Evolutionary conservation across 1,140 invertebrate species (phyloP).

Genomic region (Ceratosolen solmsi): DNA sequence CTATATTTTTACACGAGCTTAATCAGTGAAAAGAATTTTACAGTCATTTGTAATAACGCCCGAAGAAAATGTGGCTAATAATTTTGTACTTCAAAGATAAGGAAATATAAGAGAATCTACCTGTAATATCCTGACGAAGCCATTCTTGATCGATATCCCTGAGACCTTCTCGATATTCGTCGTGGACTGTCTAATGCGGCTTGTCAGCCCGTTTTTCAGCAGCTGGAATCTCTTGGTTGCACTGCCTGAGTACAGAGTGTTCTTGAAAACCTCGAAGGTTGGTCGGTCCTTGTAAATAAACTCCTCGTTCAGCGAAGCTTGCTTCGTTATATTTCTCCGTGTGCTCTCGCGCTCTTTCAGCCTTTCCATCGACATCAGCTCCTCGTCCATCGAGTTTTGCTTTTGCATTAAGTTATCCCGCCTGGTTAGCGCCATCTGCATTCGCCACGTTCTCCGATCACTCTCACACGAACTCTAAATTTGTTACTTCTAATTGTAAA

Average conservation of each 20-base stretch:
- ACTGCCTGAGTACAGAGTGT: constrained; percentile 81
- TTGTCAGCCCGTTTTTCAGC: constrained; percentile 87
- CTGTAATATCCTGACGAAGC: constrained; percentile 84
- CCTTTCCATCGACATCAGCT: constrained; percentile 88
- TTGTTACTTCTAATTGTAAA: too few relatives aligned
- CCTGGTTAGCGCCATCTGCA: constrained; percentile 10
- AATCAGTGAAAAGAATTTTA: too few relatives aligned
- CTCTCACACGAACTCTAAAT: not conserved
- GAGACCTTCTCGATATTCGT: constrained; percentile 87
- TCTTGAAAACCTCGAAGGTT: constrained; percentile 82
- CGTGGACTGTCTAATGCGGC: constrained; percentile 85
- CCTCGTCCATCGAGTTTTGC: constrained; percentile 91
- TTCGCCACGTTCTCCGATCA: not conserved
- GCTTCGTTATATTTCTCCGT: constrained; percentile 90
- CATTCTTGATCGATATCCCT: constrained; percentile 77
- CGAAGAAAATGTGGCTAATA: too few relatives aligned
- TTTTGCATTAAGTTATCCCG: constrained; percentile 81
- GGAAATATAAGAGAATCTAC: too few relatives aligned
- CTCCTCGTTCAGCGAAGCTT: constrained; percentile 90
- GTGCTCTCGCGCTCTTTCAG: constrained; percentile 87
- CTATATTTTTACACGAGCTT: too few relatives aligned
- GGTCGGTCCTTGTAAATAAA: constrained; percentile 81
- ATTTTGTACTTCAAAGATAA: too few relatives aligned
- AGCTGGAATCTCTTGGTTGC: constrained; percentile 87
- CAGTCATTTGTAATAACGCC: too few relatives aligned